Conservation (phyloP, 2,113 vertebrate genomes). For the Thunnus thynnus region DNA sequence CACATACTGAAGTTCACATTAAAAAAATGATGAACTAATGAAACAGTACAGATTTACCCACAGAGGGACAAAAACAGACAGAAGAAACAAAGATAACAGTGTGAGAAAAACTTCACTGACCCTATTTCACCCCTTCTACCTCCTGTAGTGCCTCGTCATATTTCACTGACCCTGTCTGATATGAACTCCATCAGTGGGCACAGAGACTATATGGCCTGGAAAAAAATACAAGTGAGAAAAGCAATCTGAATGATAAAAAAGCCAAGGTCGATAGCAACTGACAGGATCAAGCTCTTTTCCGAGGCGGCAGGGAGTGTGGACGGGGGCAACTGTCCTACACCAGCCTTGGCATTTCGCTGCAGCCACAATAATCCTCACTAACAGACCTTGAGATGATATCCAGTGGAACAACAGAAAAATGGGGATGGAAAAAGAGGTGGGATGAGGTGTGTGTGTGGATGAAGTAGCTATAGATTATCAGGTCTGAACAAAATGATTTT, state of each 20-base stretch:
- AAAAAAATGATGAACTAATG: background rate
- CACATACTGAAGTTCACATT: too few relatives aligned
- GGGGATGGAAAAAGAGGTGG: constrained; percentile 47
- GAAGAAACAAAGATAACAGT: background rate
- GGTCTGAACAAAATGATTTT: background rate
- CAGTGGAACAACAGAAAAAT: constrained; percentile 46
- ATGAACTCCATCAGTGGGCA: constrained; percentile 2
- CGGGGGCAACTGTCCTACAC: background rate
- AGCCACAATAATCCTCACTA: constrained; percentile 57
- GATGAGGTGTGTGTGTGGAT: constrained; percentile 7
- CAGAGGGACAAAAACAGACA: background rate
- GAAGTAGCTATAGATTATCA: constrained; percentile 9
- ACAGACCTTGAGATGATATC: constrained; percentile 73
- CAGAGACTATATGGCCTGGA: background rate
- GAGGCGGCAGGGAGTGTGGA: background rate
- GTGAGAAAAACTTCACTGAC: background rate
- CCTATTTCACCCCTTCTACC: background rate
- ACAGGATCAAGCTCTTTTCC: constrained; percentile 61
- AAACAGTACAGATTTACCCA: background rate
- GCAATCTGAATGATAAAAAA: constrained; percentile 34
- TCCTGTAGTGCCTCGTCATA: constrained; percentile 12
- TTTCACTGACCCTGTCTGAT: constrained; percentile 14
- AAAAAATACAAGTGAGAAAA: constrained; percentile 26
- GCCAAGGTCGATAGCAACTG: constrained; percentile 27
- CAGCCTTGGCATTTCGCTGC: constrained; percentile 74